These are phyloP conservation scores for Xyliphius kryptos DNA, from an alignment of 2,113 vertebrate genomes.

Conservation along the genomic window DNA sequence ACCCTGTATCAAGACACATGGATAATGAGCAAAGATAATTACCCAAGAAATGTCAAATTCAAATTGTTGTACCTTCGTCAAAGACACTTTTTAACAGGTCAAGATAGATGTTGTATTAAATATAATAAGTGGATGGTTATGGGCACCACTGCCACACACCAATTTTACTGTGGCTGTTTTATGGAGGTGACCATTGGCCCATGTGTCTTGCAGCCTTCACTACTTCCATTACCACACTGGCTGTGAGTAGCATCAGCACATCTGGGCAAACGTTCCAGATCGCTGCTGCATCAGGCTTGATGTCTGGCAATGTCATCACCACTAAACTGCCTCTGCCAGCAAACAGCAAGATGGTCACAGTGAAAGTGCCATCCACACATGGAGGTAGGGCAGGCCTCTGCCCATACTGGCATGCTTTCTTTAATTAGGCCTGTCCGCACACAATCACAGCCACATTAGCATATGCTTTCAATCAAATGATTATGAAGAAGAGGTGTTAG, in stretches of 20 bases:
- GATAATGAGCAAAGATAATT: no score
- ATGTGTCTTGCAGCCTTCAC: conserved; percentile 78
- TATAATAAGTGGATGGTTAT: conserved; percentile 53
- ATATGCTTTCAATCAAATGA: no score
- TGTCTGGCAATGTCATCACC: conserved; percentile 92
- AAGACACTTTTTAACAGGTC: no score
- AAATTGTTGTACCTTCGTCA: no score
- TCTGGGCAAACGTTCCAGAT: conserved; percentile 95
- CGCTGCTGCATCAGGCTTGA: conserved; percentile 82
- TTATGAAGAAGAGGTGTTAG: no score
- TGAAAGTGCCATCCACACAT: conserved; percentile 95
- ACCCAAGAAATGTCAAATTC: no score
- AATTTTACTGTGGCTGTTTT: conserved; percentile 45
- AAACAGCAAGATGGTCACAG: conserved; percentile 99
- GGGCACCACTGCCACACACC: conserved; percentile 72
- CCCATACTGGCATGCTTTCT: conserved; percentile 33
- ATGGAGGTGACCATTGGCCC: conserved; percentile 49
- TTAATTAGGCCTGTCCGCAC: conserved; percentile 35
- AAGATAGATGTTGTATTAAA: no score
- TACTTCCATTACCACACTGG: conserved; percentile 77
- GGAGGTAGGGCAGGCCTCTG: conserved; percentile 79
- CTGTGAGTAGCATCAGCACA: conserved; percentile 75
- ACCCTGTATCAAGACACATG: no score
- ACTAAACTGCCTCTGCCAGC: conserved; percentile 91
- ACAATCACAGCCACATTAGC: conserved; percentile 5